Percentiles rank a stretch among this genome's conserved stretches.
phyloP scores from a whole-genome alignment of 2,888 invertebrate species.

The Synergus laeviventris region DNA sequence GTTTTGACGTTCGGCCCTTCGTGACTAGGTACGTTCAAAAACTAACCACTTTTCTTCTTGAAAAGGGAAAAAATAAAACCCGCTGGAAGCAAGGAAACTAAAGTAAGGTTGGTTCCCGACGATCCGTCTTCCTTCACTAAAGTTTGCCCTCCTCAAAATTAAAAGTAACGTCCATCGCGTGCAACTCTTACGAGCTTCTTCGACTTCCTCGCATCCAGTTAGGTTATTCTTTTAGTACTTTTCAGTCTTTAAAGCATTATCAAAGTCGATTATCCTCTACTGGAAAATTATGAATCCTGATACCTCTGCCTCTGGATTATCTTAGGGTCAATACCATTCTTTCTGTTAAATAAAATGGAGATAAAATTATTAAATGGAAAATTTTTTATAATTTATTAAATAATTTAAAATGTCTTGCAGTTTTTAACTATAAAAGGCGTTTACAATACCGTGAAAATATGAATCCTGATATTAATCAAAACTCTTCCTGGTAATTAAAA shows the following conservation, averaged over 20 bases:
- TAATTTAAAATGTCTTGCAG: no score
- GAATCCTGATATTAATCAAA: no score
- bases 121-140: conserved; percentile 48
- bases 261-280: neutral
- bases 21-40: conserved; percentile 58
- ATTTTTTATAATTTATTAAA: no score
- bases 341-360: neutral
- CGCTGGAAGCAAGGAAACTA: conserved; percentile 44
- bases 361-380: no score
- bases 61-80: conserved; percentile 37
- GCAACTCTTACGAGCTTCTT: conserved; percentile 45
- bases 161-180: conserved; percentile 44
- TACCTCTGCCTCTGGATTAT: neutral
- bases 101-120: conserved; percentile 47
- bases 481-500: no score
- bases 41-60: conserved; percentile 23
- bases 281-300: neutral
- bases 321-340: neutral
- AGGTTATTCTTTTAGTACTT: conserved; percentile 9
- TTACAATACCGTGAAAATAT: no score
- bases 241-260: conserved; percentile 5
- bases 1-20: conserved; percentile 38
- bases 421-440: no score
- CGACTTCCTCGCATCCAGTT: conserved; percentile 6
- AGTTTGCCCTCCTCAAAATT: conserved; percentile 48